Conservation (phyloP, 2,797 vertebrate genomes). For the Calcarius lapponicus region DNA sequence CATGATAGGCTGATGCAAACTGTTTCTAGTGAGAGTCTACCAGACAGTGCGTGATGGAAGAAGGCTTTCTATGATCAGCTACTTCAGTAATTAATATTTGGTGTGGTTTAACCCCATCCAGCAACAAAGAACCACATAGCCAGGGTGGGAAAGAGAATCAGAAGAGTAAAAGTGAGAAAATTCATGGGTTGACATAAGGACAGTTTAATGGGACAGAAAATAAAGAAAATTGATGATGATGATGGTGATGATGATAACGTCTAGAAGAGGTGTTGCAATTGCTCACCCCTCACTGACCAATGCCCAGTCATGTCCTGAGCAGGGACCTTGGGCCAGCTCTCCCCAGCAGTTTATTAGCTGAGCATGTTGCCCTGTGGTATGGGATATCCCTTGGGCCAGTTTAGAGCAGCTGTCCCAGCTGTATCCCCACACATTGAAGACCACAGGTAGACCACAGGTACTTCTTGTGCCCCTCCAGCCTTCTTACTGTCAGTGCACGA, state of each 20-base stretch:
- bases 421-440: not conserved
- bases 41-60: not conserved
- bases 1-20: not conserved
- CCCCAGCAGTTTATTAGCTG: not conserved
- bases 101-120: not conserved
- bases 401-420: not conserved
- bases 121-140: not conserved
- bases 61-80: not conserved
- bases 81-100: not conserved
- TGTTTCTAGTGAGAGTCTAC: not conserved
- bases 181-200: not conserved
- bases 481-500: not conserved
- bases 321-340: not conserved
- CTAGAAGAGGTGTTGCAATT: not conserved
- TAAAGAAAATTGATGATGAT: not conserved
- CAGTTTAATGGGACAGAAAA: not conserved
- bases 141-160: not conserved
- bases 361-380: not conserved
- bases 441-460: no score
- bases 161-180: not conserved
- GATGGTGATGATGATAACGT: not conserved
- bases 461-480: not conserved
- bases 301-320: not conserved
- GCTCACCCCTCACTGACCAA: fast-evolving
- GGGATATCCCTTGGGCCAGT: not conserved